phyloP scores from a whole-genome alignment of 2,797 vertebrate species.

The Lophotriccus pileatus region DNA sequence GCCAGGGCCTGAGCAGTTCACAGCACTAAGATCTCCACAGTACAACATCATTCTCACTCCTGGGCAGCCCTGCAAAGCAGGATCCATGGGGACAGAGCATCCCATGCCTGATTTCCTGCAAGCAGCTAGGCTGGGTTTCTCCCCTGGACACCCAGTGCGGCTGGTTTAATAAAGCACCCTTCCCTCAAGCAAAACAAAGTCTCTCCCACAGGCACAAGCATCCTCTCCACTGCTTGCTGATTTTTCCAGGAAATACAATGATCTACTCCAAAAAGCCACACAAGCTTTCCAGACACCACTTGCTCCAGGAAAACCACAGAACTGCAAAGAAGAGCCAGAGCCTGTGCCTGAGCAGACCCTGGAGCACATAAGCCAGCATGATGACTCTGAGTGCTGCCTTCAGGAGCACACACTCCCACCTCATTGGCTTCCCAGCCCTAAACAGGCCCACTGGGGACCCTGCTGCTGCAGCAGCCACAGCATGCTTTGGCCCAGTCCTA shows the following conservation, averaged over 20 bases:
- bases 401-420: background rate
- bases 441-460: background rate
- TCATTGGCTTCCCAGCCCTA: background rate
- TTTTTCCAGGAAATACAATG: background rate
- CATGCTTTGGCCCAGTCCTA: background rate
- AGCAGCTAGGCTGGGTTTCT: background rate
- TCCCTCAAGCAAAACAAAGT: background rate
- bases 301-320: background rate
- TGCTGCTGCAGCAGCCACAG: background rate
- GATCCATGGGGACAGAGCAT: background rate
- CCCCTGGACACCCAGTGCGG: background rate
- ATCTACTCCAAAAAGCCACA: background rate
- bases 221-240: background rate
- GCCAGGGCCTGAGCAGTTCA: background rate
- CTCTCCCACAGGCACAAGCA: background rate
- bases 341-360: background rate
- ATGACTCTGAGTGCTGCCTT: background rate
- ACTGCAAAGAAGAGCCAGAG: background rate
- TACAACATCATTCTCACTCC: background rate
- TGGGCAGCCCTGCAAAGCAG: background rate
- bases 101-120: background rate
- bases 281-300: background rate
- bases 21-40: background rate
- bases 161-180: background rate
- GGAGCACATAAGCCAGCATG: fast-evolving